A percentile compares a stretch with the other conserved stretches of the same genome.
These are phyloP conservation scores for Laterallus jamaicensis DNA, from an alignment of 2,113 vertebrate species.

Conservation along the genomic window DNA sequence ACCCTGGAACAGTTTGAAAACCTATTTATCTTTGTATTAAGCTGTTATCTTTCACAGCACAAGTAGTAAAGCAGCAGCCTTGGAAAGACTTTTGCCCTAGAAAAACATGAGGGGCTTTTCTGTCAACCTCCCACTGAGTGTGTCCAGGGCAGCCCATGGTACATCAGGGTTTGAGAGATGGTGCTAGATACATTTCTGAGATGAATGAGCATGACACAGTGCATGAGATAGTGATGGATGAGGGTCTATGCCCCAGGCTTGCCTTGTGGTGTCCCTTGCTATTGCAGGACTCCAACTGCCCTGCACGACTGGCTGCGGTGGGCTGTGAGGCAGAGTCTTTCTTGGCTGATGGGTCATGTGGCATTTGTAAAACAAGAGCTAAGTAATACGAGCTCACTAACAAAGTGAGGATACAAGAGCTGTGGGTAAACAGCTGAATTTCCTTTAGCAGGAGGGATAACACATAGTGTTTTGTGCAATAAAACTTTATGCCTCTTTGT, in stretches of 20 bases:
- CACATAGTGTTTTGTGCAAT: neutral
- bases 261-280: neutral
- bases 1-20: neutral
- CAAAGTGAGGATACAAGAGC: neutral
- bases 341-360: neutral
- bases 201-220: neutral
- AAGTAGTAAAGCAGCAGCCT: neutral
- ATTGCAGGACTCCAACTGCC: neutral
- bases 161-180: neutral
- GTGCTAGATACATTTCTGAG: neutral
- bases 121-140: neutral
- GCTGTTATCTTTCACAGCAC: neutral
- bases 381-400: neutral
- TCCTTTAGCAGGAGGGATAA: neutral
- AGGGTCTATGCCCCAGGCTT: neutral
- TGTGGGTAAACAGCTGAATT: neutral
- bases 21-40: neutral
- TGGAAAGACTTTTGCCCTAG: neutral
- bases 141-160: neutral
- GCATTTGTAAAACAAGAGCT: neutral
- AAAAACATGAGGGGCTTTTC: neutral
- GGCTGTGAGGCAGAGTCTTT: neutral
- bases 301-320: neutral
- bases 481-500: neutral
- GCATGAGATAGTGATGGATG: neutral